Base-by-base conservation (phyloP, 2,113 vertebrate genomes). In the Rhinopomastus cyanomelas region DNA sequence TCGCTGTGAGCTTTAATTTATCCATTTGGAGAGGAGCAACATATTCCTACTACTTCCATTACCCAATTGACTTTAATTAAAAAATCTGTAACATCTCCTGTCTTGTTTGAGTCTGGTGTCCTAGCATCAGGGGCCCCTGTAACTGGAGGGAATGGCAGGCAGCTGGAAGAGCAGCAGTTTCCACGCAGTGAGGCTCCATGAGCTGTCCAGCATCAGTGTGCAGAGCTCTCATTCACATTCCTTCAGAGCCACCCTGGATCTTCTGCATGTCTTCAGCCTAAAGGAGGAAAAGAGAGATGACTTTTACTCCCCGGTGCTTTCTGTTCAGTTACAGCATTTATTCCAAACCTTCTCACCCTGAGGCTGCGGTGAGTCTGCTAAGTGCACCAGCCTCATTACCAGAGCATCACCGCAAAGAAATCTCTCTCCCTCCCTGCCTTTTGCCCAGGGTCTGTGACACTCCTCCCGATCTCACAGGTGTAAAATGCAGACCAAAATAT, bases 291-390 rank as follows among this genome's bases (percentile, higher is more conserved):
- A 48, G 30, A 36, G 67, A 87, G 9, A 15, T 56, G 55, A 1
- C 71, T 85, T 77, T 37, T 42, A 25, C 60, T 94, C 81, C 67
- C 85, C 6, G 55, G 5, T 92, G 74, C 62, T 73, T 87, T 93
- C 85, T 94, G 81, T 71, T 93, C 81, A 9, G 67, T 89, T 92
- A 80, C n/a, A 53, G 87, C 67, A 8, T 69, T 95, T 94, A 87
- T 85, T 92, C 62, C 8, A 29, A 94, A 79, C 51, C 44, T 89
- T 90, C 79, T 52, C 2, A 6, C 71, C 94, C 60, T 0, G 22
- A 66, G 91, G 92, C 87, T 55, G 76, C 64, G 86, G 34, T 88
- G 77, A 25, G 62, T 73, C n/a, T n/a, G 42, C 52, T 29, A 80
- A 89, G 79, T 85, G 88, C 81, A n/a, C n/a, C 49, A 57, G 62